Base-by-base conservation (phyloP, 2,113 vertebrate genomes). In the Apteryx owenii region DNA sequence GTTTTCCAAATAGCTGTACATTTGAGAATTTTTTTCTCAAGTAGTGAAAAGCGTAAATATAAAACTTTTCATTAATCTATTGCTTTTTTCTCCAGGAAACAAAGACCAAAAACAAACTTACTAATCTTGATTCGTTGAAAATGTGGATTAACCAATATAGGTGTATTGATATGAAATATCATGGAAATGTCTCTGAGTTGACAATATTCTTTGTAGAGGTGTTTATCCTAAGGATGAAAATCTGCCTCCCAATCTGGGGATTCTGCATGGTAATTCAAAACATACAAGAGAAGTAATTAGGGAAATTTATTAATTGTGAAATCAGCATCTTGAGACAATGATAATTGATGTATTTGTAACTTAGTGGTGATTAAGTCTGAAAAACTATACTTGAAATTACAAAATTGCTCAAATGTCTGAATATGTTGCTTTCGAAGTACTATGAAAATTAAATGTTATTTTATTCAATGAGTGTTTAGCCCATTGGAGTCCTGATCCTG, bases 311-410 rank as follows among this genome's bases (percentile, higher is more conserved):
- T 95, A 93, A 86, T 60, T 93, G 50, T 91, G 76, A 93, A 96
- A 91, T 93, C 70, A 89, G 53, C 60, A 66, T 85, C 76, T 82
- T 56, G 70, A 94, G 81, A 83, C 93, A 92, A 88, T 61, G 56
- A 44, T 96, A 90, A 51, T 70, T 95, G 83, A 81, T 90, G 61
- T 82, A 65, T 96, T 95, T 96, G 56, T 87, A 86, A 61, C 53
- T 91, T 96, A 93, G 85, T 93, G 44, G 42, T 80, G 77, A 94
- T 96, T 91, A 93, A 95, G 72, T 78, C 77, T 93, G 64, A 46
- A 93, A 88, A 93, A 93, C 40, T 85, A 7, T 60, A 70, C 68
- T 89, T 85, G 40, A 82, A 90, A 65, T 79, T 73, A 86, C 44
- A 78, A 36, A 64, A 71, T 89, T 73, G 38, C 42, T 89, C n/a